Conservation (phyloP, 2,888 invertebrate species). For the Chaitophorus viminalis region DNA sequence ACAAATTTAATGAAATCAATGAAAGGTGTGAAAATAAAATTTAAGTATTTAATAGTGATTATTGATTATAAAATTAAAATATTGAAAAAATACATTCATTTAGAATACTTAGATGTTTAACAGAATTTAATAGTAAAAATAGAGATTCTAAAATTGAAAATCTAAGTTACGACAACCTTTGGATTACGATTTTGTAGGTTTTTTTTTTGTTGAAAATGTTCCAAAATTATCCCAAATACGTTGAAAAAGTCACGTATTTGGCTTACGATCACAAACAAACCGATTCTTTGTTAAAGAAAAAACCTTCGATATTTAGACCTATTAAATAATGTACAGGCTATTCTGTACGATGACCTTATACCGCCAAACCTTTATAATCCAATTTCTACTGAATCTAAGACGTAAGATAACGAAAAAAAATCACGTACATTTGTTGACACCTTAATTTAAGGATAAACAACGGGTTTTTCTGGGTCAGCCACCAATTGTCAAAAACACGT, state of each 20-base stretch:
- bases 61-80: not conserved
- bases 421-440: constrained; percentile 24
- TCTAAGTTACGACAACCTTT: not conserved
- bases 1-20: no score
- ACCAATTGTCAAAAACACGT: constrained; percentile 44
- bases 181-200: constrained; percentile 30
- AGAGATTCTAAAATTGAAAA: constrained; percentile 48
- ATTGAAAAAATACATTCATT: constrained; percentile 24
- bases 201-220: constrained; percentile 40
- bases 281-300: constrained; percentile 40
- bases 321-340: constrained; percentile 41
- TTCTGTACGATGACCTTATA: constrained; percentile 28
- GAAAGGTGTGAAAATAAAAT: no score
- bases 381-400: constrained; percentile 19
- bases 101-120: not conserved
- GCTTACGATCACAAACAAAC: constrained; percentile 35
- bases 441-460: constrained; percentile 20
- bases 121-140: constrained; percentile 33
- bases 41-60: no score
- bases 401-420: constrained; percentile 3
- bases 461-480: constrained; percentile 15
- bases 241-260: constrained; percentile 60
- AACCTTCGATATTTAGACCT: constrained; percentile 37
- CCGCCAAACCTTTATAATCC: constrained; percentile 50
- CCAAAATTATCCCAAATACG: constrained; percentile 36